Percentiles rank a stretch among this genome's conserved stretches.
These are phyloP conservation scores for Drosophila rellima DNA, from an alignment of 2,888 invertebrate genomes.

Conservation along the genomic window DNA sequence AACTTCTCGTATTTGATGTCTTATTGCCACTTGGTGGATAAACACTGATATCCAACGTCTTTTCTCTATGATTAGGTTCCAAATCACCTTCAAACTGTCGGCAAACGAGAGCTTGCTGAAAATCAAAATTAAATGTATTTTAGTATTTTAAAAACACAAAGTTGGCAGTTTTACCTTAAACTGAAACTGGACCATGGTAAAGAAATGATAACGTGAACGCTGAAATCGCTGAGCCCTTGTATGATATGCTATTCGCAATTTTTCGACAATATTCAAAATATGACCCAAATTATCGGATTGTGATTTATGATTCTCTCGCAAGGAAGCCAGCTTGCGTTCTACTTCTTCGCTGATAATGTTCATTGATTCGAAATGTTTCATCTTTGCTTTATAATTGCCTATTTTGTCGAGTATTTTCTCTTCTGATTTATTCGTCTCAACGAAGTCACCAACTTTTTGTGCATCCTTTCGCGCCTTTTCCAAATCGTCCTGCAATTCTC, in stretches of 20 bases:
- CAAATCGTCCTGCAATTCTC: slow-evolving; percentile 38
- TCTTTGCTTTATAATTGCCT: slow-evolving; percentile 77
- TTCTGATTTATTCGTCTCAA: slow-evolving; percentile 84
- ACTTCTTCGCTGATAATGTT: slow-evolving; percentile 73
- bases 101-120: slow-evolving; percentile 75
- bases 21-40: slow-evolving; percentile 86
- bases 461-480: slow-evolving; percentile 47
- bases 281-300: slow-evolving; percentile 7
- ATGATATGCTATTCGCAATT: slow-evolving; percentile 51
- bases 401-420: slow-evolving; percentile 83
- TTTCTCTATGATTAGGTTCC: slow-evolving; percentile 72
- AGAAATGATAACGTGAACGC: slow-evolving; percentile 54
- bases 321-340: slow-evolving; percentile 24
- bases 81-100: slow-evolving; percentile 80
- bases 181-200: slow-evolving; percentile 78
- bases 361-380: slow-evolving; percentile 75
- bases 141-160: neutral
- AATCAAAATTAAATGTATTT: slow-evolving; percentile 7
- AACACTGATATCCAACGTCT: slow-evolving; percentile 86
- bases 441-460: slow-evolving; percentile 80
- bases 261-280: slow-evolving; percentile 39
- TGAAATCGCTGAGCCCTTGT: slow-evolving; percentile 52
- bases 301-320: slow-evolving; percentile 10
- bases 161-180: slow-evolving; percentile 75
- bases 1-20: slow-evolving; percentile 88